Conservation (phyloP, 2,113 vertebrate genomes). For the Addax nasomaculatus region DNA sequence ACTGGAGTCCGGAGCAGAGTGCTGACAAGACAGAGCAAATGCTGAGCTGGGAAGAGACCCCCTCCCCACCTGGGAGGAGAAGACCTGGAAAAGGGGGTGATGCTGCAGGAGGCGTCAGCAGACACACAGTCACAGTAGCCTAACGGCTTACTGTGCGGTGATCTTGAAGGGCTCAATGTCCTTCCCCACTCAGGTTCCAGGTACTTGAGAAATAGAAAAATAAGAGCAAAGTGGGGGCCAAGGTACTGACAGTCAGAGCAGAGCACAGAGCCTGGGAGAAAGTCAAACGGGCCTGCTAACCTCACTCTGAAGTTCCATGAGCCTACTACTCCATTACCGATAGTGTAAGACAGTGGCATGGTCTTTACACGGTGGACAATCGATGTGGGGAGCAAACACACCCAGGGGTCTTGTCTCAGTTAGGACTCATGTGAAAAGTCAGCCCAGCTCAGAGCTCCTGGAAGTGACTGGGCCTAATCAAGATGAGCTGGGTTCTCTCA, state of each 20-base stretch:
- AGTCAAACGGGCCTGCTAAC: not conserved
- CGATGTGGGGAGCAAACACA: not conserved
- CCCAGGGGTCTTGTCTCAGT: not conserved
- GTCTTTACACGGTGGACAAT: not conserved
- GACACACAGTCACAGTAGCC: not conserved
- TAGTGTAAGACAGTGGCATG: fast-evolving
- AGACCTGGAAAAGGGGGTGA: not conserved
- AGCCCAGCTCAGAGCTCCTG: not conserved
- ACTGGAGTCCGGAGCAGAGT: not conserved
- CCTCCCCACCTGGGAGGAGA: not conserved
- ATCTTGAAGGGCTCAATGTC: not conserved
- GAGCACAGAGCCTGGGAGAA: not conserved
- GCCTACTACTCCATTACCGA: not conserved
- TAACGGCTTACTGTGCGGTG: not conserved
- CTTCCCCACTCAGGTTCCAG: not conserved
- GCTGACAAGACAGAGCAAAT: not conserved
- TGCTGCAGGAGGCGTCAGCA: too few relatives aligned
- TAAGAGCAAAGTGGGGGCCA: not conserved
- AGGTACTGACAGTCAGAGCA: not conserved
- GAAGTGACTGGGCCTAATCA: too few relatives aligned
- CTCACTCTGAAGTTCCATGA: not conserved
- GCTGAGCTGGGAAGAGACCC: not conserved
- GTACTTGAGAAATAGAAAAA: not conserved
- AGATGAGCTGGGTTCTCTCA: not conserved
- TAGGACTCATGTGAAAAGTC: not conserved